Evolutionary conservation across 2,888 invertebrate species (phyloP), one percentile per base, ranked within the genome.

Genomic region (Caradrina clavipalpis): DNA sequence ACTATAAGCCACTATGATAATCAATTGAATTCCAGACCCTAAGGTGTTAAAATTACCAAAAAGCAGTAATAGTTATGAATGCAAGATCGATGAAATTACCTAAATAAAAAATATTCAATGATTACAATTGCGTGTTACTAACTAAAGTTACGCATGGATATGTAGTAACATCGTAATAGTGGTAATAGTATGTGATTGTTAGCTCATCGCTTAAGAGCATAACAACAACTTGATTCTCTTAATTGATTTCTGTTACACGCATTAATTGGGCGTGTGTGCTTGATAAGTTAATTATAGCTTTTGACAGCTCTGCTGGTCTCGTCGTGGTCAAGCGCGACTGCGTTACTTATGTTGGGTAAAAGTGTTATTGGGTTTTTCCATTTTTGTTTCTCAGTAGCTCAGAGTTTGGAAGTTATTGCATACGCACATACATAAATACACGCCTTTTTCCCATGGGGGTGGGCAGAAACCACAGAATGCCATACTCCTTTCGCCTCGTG

Each of bases 181-280:
- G 53, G 51, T 64, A 68, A 68, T 68, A 62, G 26, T 59, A 56
- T 11, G 39, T 54, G 58, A 77, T 68, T 65, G 59, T 68, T 73
- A 65, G 47, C 42, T 73, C 58, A 65, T 22, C 26, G 55, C 15
- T 54, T 10, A 45, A 58, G 39, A 62, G 42, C n/a, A 55, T 45
- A 62, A 64, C 53, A 60, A 63, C 54, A 73, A 68, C 67, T 54
- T 51, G 51, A 49, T 63, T 57, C 11, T 51, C 2, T 31, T 39
- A 53, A 60, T 67, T 55, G 35, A n/a, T 50, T 71, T 55, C 53
- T 51, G 19, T 56, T 53, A 42, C 19, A 45, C 10, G 39, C 8
- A 39, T 22, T 62, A 26, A 76, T 76, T 53, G 19, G 19, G 19
- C 42, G 35, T 35, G 31, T 17, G 19, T 21, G 17, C 51, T 59